Evolutionary conservation across 2,797 vertebrate species (phyloP).

Genomic region (Mormyrus hasselquistii): DNA sequence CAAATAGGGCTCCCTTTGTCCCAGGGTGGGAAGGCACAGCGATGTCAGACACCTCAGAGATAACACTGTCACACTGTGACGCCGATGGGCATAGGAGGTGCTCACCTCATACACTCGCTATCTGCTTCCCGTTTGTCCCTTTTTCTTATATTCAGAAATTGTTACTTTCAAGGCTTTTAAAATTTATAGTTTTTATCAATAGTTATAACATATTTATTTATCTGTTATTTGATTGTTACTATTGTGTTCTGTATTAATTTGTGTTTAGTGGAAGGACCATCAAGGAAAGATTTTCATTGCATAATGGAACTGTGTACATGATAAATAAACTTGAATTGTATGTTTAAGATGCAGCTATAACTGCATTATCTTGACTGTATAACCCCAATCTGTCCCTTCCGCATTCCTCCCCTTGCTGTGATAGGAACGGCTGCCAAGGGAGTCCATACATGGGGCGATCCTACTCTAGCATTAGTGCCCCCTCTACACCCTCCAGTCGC

Average conservation of each 20-base stretch:
- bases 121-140: neutral
- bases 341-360: neutral
- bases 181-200: neutral
- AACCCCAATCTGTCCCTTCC: neutral
- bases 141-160: neutral
- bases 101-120: neutral
- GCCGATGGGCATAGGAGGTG: neutral
- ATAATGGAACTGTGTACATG: neutral
- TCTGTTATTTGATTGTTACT: neutral
- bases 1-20: constrained; percentile 23
- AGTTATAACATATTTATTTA: neutral
- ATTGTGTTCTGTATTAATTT: neutral
- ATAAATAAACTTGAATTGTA: neutral
- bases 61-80: neutral
- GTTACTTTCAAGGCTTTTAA: constrained; percentile 6
- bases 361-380: neutral
- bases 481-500: constrained; percentile 56
- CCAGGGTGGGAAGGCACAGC: neutral
- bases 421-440: constrained; percentile 66
- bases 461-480: constrained; percentile 50
- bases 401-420: constrained; percentile 23
- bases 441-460: constrained; percentile 58
- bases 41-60: neutral
- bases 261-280: neutral
- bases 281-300: neutral